Evolutionary conservation across 2,113 vertebrate species (phyloP), one percentile per base, ranked within the genome.

Genomic region (Perccottus glenii): DNA sequence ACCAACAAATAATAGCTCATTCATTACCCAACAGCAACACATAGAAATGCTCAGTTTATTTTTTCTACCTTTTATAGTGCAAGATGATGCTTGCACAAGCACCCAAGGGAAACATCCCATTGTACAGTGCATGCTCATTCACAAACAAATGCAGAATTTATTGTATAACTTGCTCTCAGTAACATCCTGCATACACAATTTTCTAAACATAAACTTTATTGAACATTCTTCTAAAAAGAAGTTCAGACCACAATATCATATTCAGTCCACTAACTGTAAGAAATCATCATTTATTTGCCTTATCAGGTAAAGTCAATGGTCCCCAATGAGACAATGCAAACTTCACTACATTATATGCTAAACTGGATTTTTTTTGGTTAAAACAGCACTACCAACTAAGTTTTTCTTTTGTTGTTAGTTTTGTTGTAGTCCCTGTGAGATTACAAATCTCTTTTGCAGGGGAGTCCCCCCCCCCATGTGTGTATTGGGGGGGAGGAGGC

Each of bases 1-100:
- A 80, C 62, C 53, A 16, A 88, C 92, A 88, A 92, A 92, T 90
- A 89, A 90, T 86, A 63, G 69, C 85, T 68, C 60, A 32, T 66
- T 64, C 83, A 82, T 85, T 75, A 80, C 67, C 44, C 47, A 27
- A 65, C 40, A 44, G 47, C 68, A 44, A 5, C 27, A 12, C 14
- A 11, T 46, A 44, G 15, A 72, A 16, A 72, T 67, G 55, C 36
- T 11, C 33, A 48, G 14, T 67, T 73, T 6, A 63, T 60, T 58
- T 51, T 66, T 77, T 45, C 27, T 19, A 14, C 42, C 14, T 65
- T 53, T 69, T 44, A 51, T 33, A 73, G 62, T 70, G 81, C 66
- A 77, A 62, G 66, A 60, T 3, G 38, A 48, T 19, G 15, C 75
- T 35, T 74, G 56, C 33, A 61, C 64, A 64, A 10, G 44, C 49